phyloP scores from a whole-genome alignment of 2,113 vertebrate genomes.

The Okapia johnstoni region DNA sequence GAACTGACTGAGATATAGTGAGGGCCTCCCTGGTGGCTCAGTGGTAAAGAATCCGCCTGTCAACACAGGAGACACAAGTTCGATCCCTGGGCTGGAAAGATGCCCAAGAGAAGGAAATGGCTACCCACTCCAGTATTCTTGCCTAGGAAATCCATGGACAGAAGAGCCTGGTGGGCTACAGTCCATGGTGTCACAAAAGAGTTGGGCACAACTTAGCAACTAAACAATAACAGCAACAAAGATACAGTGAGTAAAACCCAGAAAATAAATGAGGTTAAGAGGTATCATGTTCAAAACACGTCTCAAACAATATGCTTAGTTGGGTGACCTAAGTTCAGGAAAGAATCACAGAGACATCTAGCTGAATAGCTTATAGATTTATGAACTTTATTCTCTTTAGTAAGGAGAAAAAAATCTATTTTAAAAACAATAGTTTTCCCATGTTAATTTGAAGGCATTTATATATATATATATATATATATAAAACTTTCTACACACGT shows the following conservation, averaged over 20 bases:
- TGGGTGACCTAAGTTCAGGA: background rate
- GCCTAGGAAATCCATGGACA: background rate
- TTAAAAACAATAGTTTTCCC: background rate
- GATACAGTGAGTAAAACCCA: background rate
- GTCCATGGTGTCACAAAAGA: background rate
- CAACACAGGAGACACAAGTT: background rate
- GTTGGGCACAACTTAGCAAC: background rate
- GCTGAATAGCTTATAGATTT: background rate
- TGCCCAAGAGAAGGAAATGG: background rate
- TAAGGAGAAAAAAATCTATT: background rate
- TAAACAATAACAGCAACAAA: background rate
- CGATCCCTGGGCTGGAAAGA: background rate
- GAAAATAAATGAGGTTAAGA: background rate
- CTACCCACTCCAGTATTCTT: background rate
- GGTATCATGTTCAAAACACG: background rate
- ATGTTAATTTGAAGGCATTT: background rate
- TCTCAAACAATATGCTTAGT: background rate
- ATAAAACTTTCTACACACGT: background rate
- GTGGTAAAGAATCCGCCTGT: background rate
- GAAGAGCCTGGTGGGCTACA: background rate
- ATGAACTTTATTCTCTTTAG: background rate
- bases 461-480: background rate
- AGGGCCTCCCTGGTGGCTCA: background rate
- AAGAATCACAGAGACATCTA: background rate
- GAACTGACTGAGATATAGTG: background rate